Evolutionary conservation across 2,888 invertebrate genomes (phyloP), one percentile per base, ranked within the genome.

Genomic region (Gari tellinella): DNA sequence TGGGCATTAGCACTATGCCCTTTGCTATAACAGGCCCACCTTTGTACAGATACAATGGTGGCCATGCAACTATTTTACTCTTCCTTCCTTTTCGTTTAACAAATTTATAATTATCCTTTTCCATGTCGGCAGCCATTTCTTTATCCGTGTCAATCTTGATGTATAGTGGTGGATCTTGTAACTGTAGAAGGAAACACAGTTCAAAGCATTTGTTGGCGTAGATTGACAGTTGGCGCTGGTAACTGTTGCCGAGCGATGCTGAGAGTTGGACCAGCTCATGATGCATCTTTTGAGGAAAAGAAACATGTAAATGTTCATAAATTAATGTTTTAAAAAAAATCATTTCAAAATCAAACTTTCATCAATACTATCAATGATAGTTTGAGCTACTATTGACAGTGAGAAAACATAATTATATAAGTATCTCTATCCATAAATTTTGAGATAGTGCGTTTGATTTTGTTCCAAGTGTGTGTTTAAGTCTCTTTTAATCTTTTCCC

Each of bases 151-250:
- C 21, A 19, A 57, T 48, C 15, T 45, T 31, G 8, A 72, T 37
- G 37, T 57, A 21, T 40, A 72, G 46, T 8, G 72, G 72, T 7
- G 72, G 72, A 19, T 72, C 72, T 48, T 72, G 72, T 8, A 72
- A 51, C 38, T 51, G 45, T 19, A 72, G 37, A 23, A 55, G 21
- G 56, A 62, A 72, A 8, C 56, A 45, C 14, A 57, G 14, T 25
- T 72, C 66, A 23, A 72, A 72, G 52, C 72, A 72, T 63, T 66
- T 72, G 41, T 57, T 72, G 17, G 62, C 57, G 52, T 66, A 72
- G 12, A 52, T 46, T 15, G 72, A 57, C 17, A 72, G 17, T n/a
- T 66, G 62, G 15, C 57, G 25, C 2, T 62, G 66, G 46, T 19
- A 55, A 0, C 55, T 23, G 14, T 40, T 49, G 17, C 37, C 19